Evolutionary conservation across 2,888 invertebrate species (phyloP), one percentile per base, ranked within the genome.

Genomic region (Diaphora mendica): DNA sequence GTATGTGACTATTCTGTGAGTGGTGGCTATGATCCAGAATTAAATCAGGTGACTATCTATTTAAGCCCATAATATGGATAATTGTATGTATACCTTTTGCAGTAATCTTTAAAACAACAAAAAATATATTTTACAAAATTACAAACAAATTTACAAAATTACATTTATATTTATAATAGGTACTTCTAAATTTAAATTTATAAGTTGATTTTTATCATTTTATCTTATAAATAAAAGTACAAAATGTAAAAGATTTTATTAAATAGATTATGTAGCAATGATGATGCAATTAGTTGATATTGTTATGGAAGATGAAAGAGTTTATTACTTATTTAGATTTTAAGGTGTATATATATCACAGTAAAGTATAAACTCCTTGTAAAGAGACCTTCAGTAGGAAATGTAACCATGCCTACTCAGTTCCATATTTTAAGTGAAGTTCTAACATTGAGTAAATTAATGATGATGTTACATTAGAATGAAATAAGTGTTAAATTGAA

Each of bases 1-100:
- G 97, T 97, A 33, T 99, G 99, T 93, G 97, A 97, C 87, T 93
- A 96, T 20, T 96, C 96, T 15, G 98, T 99, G 0, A 98, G 97
- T 86, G 99, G 99, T 42, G 99, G 99, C 26, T 99, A 98, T 92
- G 99, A 99, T 94, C 97, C 98, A 20, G 96, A 97, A 80, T 90
- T 97, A 39, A 98, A 99, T 93, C 98, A 99, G 90, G 94, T 94
- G 85, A 80, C 64, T 64, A 72, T 0, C 42, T 35, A 0, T 59
- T 51, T 23, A 23, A 59, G 59, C 59, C 13, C 9, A 59, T 11
- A n/a, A 55, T 23, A 26, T 26, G 11, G 15, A n/a, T n/a, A n/a
- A 4, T 26, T 44, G 44, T 44, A 15, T 17, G 44, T 44, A 44
- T 39, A 33, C 33, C 33, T 33, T 33, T 33, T 33, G 33, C 33